These are phyloP conservation scores for Mythimna loreyi DNA, from an alignment of 2,888 invertebrate species.

Conservation along the genomic window DNA sequence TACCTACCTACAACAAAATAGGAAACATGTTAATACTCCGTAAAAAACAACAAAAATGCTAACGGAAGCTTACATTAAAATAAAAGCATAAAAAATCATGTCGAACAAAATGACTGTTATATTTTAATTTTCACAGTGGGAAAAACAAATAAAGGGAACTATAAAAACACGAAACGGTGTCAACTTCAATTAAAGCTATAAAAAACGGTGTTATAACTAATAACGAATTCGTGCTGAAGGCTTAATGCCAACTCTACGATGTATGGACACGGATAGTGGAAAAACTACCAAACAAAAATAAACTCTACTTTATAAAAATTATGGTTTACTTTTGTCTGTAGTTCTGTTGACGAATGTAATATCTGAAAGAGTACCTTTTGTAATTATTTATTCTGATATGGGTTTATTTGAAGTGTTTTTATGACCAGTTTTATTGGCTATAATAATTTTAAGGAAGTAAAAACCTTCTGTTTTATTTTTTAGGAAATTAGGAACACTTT, in stretches of 20 bases:
- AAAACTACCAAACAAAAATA: conserved; percentile 34
- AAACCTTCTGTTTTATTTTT: conserved; percentile 4
- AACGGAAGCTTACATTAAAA: conserved; percentile 47
- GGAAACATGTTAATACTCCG: conserved; percentile 13
- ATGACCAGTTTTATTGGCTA: conserved; percentile 34
- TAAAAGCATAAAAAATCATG: conserved; percentile 55
- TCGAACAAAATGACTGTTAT: conserved; percentile 59
- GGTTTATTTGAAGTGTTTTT: conserved; percentile 53
- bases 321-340: conserved; percentile 34
- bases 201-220: conserved; percentile 79
- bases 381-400: conserved; percentile 48
- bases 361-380: conserved; percentile 48
- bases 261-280: conserved; percentile 49
- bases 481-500: conserved; percentile 1
- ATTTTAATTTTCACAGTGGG: conserved; percentile 65
- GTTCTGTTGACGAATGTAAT: conserved; percentile 34
- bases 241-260: conserved; percentile 55
- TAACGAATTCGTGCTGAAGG: conserved; percentile 73
- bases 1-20: not conserved
- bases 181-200: conserved; percentile 82
- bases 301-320: conserved; percentile 9
- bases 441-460: conserved; percentile 36
- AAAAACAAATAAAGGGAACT: conserved; percentile 72
- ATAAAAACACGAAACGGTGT: conserved; percentile 77
- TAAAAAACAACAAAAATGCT: conserved; percentile 27